Percentiles rank a stretch among this genome's conserved stretches.
phyloP scores from a whole-genome alignment of 1,140 invertebrate genomes.

The Hydropsyche tenuis region DNA sequence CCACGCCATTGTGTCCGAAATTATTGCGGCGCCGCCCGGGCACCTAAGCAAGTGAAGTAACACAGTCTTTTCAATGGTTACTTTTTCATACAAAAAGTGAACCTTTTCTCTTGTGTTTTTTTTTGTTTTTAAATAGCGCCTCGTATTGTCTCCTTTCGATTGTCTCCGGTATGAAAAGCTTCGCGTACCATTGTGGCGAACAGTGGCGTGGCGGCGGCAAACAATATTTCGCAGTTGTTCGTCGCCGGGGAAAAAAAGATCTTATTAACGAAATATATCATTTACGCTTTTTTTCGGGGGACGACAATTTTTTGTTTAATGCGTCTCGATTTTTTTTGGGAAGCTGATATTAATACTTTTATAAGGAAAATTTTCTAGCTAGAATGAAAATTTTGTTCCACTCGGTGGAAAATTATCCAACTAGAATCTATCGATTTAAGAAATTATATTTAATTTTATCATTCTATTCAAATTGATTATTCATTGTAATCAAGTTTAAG shows the following conservation, averaged over 20 bases:
- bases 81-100: slow-evolving; percentile 50
- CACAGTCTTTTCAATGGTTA: slow-evolving; percentile 50
- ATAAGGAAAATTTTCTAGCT: too few relatives aligned
- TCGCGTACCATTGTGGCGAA: slow-evolving; percentile 32
- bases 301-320: too few relatives aligned
- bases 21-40: slow-evolving; percentile 41
- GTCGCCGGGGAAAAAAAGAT: slow-evolving; percentile 2
- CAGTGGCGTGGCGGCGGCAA: slow-evolving; percentile 17
- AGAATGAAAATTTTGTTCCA: too few relatives aligned
- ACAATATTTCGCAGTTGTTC: slow-evolving; percentile 22
- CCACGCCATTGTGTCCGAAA: slow-evolving; percentile 48
- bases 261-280: slow-evolving; percentile 26
- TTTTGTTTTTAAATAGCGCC: slow-evolving; percentile 51
- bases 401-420: too few relatives aligned
- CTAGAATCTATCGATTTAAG: too few relatives aligned
- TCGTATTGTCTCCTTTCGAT: slow-evolving; percentile 51
- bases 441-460: too few relatives aligned
- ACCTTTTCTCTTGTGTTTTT: slow-evolving; percentile 50
- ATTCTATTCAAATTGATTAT: too few relatives aligned
- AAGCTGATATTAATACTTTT: too few relatives aligned
- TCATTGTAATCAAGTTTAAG: too few relatives aligned
- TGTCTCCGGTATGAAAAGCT: slow-evolving; percentile 50
- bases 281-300: not conserved
- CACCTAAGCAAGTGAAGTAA: slow-evolving; percentile 45
- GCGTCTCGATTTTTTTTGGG: too few relatives aligned